These are phyloP conservation scores for Tychaedon coryphoeus DNA, from an alignment of 2,113 vertebrate genomes.

Conservation along the genomic window DNA sequence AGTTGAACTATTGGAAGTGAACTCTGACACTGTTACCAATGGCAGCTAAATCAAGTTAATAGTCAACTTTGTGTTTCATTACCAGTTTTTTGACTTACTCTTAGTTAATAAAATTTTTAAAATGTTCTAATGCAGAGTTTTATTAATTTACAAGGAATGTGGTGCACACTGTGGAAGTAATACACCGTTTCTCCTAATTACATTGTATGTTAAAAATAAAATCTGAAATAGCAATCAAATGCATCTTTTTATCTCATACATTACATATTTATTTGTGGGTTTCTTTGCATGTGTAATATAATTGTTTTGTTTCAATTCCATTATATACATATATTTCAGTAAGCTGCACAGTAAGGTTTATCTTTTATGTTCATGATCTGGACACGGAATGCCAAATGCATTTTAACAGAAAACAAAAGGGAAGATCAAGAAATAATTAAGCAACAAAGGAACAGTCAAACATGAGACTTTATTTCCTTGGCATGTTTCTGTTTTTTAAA, in stretches of 20 bases:
- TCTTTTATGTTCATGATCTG: neutral
- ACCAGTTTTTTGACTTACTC: neutral
- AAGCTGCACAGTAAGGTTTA: neutral
- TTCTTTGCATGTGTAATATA: neutral
- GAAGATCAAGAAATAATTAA: neutral
- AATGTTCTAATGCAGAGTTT: neutral
- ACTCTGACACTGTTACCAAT: neutral
- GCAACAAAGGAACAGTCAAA: neutral
- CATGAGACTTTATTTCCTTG: neutral
- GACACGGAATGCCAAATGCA: neutral
- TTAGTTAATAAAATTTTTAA: neutral
- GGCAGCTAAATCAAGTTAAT: neutral
- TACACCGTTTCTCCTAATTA: neutral
- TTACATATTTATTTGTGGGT: neutral
- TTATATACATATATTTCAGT: neutral
- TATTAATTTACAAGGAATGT: neutral
- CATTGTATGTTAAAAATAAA: neutral
- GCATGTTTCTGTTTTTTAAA: neutral
- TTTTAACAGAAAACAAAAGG: neutral
- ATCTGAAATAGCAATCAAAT: neutral
- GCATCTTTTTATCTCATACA: neutral
- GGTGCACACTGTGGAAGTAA: neutral
- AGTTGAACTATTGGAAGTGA: neutral
- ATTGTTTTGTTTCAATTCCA: neutral
- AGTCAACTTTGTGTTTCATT: neutral